Evolutionary conservation across 53 echinoderm and acorn worm species (phyloP), one percentile per base, ranked within the genome.

Genomic region (Hippasteria phrygiana): DNA sequence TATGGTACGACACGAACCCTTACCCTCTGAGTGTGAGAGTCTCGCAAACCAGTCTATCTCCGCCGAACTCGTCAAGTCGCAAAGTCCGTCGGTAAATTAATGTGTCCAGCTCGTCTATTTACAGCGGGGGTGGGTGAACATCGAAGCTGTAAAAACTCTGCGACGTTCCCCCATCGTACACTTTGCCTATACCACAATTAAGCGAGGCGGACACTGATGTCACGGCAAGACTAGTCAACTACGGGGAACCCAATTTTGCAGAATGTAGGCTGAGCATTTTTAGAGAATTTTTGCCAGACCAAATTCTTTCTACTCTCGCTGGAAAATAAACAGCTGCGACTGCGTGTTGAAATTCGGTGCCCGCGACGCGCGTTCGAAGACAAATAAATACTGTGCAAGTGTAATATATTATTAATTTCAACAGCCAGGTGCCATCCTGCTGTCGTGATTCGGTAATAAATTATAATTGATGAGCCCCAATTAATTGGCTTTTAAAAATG

Each of bases 381-480:
- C n/a, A 59, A 59, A 59, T 59, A 59, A 59, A 59, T 26, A 14
- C 59, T 8, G n/a, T n/a, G 59, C 59, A 24, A 59, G 24, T 24
- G 46, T 55, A 8, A 55, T 59, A n/a, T n/a, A 26, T 59, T 59
- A 59, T 59, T 20, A 59, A 59, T 59, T 59, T 59, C 59, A 59
- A 59, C 59, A 59, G 17, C 26, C 7, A 3, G 59, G 22, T 59
- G 59, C 26, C 26, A 59, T 59, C 59, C 27, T 14, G n/a, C 22
- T 24, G 59, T 24, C 26, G 59, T 59, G 59, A 59, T 5, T 20
- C 59, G 59, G 26, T 24, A 26, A 59, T 59, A 59, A 59, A 59
- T 59, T 59, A 26, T 26, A 59, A 59, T 59, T 59, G 59, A 59
- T 59, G 26, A 22, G 59, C 59, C 59, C n/a, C n/a, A 59, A 59